Evolutionary conservation across 2,888 invertebrate genomes (phyloP), one percentile per base, ranked within the genome.

Genomic region (Pegoplata infirma): DNA sequence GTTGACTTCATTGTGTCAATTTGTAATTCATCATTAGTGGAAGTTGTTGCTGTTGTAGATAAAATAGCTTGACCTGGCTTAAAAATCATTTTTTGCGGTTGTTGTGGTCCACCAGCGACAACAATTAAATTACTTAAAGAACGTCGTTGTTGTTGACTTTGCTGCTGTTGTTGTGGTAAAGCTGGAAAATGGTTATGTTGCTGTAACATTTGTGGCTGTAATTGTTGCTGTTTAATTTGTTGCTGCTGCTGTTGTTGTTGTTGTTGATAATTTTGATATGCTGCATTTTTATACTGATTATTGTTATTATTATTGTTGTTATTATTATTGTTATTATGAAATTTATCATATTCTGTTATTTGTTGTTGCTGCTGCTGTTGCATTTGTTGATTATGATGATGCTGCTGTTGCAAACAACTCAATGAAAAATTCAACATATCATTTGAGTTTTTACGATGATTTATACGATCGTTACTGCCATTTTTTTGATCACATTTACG

Each of bases 101-200:
- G 87, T 51, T 88, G 88, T 5, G 86, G 85, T n/a, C 87, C 86
- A 36, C 85, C 84, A 58, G 88, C 82, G 5, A 88, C 86, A 47
- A 88, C 84, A 78, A 88, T 89, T 53, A 89, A 82, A 83, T 89
- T 90, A 72, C 87, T 90, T 0, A 90, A 80, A n/a, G 89, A 89
- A 17, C 89, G 87, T 32, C 88, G 84, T 81, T 88, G 87, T 80
- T 82, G 82, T 49, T 78, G 83, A 36, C 73, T 76, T 66, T 81
- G 82, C 12, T 74, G 81, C 40, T 76, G 77, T 16, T 85, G 84
- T 44, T 85, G 85, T 16, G 86, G 86, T 69, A 86, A 68, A 2
- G 86, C 81, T 16, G 85, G 83, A 69, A 86, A 86, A 66, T 86
- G 86, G 25, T 82, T 66, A 76, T 85, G 85, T 59, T 86, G 87